Evolutionary conservation across 2,888 invertebrate species (phyloP).

Genomic region (Dryococelus australis): DNA sequence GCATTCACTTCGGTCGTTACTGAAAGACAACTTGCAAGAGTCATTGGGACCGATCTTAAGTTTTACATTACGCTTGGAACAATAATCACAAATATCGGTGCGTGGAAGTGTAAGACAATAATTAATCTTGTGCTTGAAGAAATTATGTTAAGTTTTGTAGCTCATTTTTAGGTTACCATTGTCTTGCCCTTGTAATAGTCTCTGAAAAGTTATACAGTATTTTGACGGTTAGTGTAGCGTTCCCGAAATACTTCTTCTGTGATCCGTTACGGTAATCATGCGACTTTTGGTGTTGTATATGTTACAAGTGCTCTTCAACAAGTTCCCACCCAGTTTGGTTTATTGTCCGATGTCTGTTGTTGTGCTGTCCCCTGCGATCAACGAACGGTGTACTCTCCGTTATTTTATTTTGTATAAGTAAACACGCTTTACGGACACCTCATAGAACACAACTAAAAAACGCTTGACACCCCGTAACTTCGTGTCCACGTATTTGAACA

Average conservation of each 20-base stretch:
- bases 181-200: neutral
- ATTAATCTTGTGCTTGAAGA: slow-evolving; percentile 38
- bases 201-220: neutral
- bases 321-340: neutral
- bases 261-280: slow-evolving; percentile 40
- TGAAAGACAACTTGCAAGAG: slow-evolving; percentile 37
- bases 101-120: slow-evolving; percentile 39
- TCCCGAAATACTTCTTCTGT: slow-evolving; percentile 41
- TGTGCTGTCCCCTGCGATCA: neutral
- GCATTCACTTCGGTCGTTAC: slow-evolving; percentile 39
- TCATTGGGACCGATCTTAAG: slow-evolving; percentile 36
- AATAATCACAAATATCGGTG: slow-evolving; percentile 45
- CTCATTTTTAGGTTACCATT: slow-evolving; percentile 6
- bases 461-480: slow-evolving; percentile 23
- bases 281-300: slow-evolving; percentile 7
- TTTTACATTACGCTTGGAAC: slow-evolving; percentile 39
- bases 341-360: neutral
- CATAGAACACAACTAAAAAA: slow-evolving; percentile 33
- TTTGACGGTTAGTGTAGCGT: slow-evolving; percentile 35
- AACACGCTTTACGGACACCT: slow-evolving; percentile 24
- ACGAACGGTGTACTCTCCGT: neutral
- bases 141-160: slow-evolving; percentile 41
- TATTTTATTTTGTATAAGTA: too few species aligned
- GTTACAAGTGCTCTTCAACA: slow-evolving; percentile 39
- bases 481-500: neutral